phyloP scores from a whole-genome alignment of 2,113 vertebrate genomes.

The Ceyx margarethae region DNA sequence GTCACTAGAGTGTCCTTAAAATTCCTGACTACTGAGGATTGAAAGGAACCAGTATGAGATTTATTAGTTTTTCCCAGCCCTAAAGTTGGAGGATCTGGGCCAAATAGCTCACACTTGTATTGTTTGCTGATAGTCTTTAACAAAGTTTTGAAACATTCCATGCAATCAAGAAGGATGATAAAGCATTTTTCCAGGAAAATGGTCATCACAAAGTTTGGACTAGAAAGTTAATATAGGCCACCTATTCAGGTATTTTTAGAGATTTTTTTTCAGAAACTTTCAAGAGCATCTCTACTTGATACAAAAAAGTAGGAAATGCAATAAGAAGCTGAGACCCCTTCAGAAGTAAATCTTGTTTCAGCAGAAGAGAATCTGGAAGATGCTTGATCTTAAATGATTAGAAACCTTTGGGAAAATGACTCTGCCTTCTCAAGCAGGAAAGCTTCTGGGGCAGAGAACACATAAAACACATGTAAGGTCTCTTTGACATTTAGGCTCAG shows the following conservation, averaged over 20 bases:
- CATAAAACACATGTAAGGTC: not conserved
- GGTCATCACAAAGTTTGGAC: not conserved
- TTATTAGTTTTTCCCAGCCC: not conserved
- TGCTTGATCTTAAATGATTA: not conserved
- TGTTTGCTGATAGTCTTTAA: not conserved
- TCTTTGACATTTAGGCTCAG: constrained; percentile 15
- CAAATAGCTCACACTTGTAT: not conserved
- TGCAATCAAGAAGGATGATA: not conserved
- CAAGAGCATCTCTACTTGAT: not conserved
- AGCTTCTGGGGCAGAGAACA: not conserved
- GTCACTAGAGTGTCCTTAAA: not conserved
- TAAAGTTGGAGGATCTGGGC: not conserved
- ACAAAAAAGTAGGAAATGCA: not conserved
- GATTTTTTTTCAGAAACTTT: not conserved
- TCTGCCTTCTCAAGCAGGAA: not conserved
- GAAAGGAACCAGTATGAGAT: not conserved
- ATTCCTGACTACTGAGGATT: not conserved
- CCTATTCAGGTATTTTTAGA: not conserved
- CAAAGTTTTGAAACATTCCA: not conserved
- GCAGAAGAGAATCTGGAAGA: not conserved
- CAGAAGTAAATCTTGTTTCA: not conserved
- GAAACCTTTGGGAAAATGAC: not conserved
- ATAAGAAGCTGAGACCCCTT: not conserved
- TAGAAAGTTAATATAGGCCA: not conserved
- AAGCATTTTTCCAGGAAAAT: not conserved